Evolutionary conservation across 2,797 vertebrate species (phyloP).

Genomic region (Thunnus albacares): DNA sequence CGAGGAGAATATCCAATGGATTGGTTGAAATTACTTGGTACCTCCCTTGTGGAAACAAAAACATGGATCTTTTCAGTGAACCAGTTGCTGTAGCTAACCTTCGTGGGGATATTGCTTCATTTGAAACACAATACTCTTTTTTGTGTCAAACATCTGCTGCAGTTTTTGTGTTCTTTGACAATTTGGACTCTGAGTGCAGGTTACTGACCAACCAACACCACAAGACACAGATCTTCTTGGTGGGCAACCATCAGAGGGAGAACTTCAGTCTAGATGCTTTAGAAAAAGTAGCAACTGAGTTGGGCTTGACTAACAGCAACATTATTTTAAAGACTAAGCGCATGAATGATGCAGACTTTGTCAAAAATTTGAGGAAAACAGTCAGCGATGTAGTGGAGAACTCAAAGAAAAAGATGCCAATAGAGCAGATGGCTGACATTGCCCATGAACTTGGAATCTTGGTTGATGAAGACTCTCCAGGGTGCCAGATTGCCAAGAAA

Average conservation of each 20-base stretch:
- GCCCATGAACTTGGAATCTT: slow-evolving; percentile 80
- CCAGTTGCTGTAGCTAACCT: slow-evolving; percentile 87
- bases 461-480: slow-evolving; percentile 83
- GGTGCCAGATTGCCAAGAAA: slow-evolving; percentile 79
- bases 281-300: slow-evolving; percentile 10
- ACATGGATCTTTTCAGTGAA: slow-evolving; percentile 84
- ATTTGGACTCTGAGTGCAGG: slow-evolving; percentile 59
- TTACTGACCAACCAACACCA: slow-evolving; percentile 48
- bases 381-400: slow-evolving; percentile 48
- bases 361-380: slow-evolving; percentile 43
- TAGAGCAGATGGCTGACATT: slow-evolving; percentile 78
- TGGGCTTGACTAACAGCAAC: slow-evolving; percentile 61
- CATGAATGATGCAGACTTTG: slow-evolving; percentile 73
- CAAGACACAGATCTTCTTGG: slow-evolving; percentile 70
- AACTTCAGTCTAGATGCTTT: not conserved
- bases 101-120: slow-evolving; percentile 81
- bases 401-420: slow-evolving; percentile 29
- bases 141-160: slow-evolving; percentile 85
- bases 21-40: slow-evolving; percentile 88
- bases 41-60: slow-evolving; percentile 84
- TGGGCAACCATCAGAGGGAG: slow-evolving; percentile 60
- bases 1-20: slow-evolving; percentile 80
- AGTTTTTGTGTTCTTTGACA: slow-evolving; percentile 87
- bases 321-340: slow-evolving; percentile 68
- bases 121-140: slow-evolving; percentile 85